Evolutionary conservation across 37 sponge, comb jelly and placozoan genomes (phyloP), one percentile per base, ranked within the genome.

Genomic region (Beroe ovata): DNA sequence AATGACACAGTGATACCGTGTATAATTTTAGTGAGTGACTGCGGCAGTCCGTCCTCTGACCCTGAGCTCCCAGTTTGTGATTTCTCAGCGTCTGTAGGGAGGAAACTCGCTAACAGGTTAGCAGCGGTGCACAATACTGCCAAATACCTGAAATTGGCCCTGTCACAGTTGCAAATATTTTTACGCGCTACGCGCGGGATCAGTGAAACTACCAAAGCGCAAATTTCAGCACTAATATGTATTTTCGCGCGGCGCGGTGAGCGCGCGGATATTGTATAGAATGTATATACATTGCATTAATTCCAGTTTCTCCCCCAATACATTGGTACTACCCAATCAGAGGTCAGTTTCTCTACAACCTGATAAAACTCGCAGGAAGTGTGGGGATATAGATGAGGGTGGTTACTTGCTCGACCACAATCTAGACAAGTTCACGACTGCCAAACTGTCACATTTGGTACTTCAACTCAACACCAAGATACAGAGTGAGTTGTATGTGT

Each of bases 91-190:
- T 66, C 69, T 18, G 69, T 66, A 8, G 69, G 69, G 32, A 66
- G 69, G 34, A 66, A 66, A 30, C 69, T 66, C 1, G 69, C 69
- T 34, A 66, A 66, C 16, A 66, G 69, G 69, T 66, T 0, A 66
- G 36, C 63, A n/a, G 63, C 54, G 54, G 11, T 11, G 11, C 11
- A 47, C 54, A 47, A 47, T 47, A 11, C 54, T n/a, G n/a, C n/a
- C n/a, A n/a, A n/a, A n/a, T n/a, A n/a, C n/a, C n/a, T n/a, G n/a
- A n/a, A n/a, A n/a, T n/a, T n/a, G n/a, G n/a, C n/a, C 11, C 54
- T 22, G 69, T 66, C 69, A 66, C 69, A 34, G 4, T 37, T 25
- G 18, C 16, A 25, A 33, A 34, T 33, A 1, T 66, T 18, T 29
- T 19, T 66, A 66, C 34, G 33, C 69, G 69, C 34, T 34, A 32